phyloP scores from a whole-genome alignment of 1,140 invertebrate species.

The Mya arenaria region DNA sequence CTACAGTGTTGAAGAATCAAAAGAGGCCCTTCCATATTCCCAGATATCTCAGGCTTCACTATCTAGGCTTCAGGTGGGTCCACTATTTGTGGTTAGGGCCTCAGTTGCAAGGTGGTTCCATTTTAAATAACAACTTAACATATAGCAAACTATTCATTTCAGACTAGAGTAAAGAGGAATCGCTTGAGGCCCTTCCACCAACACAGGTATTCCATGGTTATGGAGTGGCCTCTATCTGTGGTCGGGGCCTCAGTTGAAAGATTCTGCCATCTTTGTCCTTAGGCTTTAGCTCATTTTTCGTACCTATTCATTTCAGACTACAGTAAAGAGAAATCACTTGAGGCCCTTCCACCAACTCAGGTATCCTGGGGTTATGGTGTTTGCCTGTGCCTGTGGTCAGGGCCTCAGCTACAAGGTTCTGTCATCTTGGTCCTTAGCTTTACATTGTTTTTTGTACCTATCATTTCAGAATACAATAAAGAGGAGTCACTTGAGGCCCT shows the following conservation, averaged over 20 bases:
- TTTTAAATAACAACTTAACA: too few species aligned
- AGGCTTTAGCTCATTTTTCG: too few species aligned
- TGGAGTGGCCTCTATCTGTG: slow-evolving; percentile 37
- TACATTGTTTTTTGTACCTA: too few species aligned
- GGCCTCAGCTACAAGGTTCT: slow-evolving; percentile 38
- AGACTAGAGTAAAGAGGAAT: neutral
- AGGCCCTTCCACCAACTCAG: neutral
- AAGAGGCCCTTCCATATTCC: neutral
- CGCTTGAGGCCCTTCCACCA: neutral
- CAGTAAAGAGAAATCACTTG: neutral
- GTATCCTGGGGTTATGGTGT: slow-evolving; percentile 16
- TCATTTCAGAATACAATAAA: neutral
- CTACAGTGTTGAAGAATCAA: neutral
- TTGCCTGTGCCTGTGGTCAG: slow-evolving; percentile 30
- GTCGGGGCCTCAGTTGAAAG: slow-evolving; percentile 31
- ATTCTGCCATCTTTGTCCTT: slow-evolving; percentile 25
- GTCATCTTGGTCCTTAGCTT: too few species aligned
- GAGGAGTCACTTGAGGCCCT: neutral
- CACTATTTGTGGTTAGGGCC: slow-evolving; percentile 36
- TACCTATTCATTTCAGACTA: neutral
- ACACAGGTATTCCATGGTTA: neutral
- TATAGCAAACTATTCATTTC: too few species aligned
- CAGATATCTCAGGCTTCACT: too few species aligned
- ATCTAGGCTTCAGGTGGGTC: neutral
- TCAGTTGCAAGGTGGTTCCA: slow-evolving; percentile 27